These are phyloP conservation scores for Pocillopora verrucosa DNA, from an alignment of 64 coral and sea anemone genomes.

Conservation along the genomic window DNA sequence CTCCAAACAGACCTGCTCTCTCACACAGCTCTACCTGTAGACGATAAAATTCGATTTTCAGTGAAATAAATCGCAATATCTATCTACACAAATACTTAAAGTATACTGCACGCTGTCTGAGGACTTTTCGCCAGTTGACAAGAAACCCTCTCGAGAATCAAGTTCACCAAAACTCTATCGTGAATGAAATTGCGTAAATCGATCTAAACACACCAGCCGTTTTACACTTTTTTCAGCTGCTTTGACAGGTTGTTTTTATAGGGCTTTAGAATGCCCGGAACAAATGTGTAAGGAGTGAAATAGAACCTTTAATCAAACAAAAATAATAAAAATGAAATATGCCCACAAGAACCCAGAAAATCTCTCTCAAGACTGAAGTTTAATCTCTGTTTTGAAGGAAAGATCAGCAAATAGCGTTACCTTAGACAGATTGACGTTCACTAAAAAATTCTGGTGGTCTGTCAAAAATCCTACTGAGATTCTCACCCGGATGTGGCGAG, in stretches of 20 bases:
- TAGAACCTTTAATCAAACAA: slow-evolving; percentile 29
- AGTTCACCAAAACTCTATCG: background rate
- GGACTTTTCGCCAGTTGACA: background rate
- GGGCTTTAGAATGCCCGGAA: slow-evolving; percentile 26
- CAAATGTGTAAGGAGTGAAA: background rate
- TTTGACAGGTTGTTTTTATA: slow-evolving; percentile 23
- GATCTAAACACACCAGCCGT: slow-evolving; percentile 10
- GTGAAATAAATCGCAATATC: background rate
- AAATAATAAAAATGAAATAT: background rate
- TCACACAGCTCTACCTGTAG: background rate
- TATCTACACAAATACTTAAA: background rate
- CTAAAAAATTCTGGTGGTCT: slow-evolving; percentile 10
- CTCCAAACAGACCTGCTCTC: background rate
- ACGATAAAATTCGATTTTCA: too few relatives aligned
- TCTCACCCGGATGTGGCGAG: background rate
- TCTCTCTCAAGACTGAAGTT: background rate
- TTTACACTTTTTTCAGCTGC: slow-evolving; percentile 42
- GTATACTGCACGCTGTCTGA: background rate
- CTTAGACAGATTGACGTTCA: background rate
- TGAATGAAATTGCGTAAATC: background rate
- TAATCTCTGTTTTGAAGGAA: background rate
- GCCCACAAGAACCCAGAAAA: background rate
- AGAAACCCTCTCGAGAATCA: background rate
- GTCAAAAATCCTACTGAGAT: background rate
- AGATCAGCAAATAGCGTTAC: background rate